Percentiles rank a stretch among this genome's conserved stretches.
These are phyloP conservation scores for Fistularia tabacaria DNA, from an alignment of 2,797 vertebrate genomes.

Conservation along the genomic window DNA sequence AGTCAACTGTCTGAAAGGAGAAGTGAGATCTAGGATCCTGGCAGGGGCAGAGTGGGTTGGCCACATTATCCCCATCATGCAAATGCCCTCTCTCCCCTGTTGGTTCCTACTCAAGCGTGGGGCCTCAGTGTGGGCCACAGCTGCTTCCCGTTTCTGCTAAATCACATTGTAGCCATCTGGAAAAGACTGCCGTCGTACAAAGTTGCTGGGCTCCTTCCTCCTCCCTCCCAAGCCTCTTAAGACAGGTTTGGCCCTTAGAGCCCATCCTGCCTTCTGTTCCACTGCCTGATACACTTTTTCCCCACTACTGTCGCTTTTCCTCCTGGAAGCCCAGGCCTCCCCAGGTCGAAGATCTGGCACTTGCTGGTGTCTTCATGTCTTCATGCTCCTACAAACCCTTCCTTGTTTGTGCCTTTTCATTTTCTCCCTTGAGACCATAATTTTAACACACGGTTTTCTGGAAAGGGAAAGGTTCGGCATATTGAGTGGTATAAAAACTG, in stretches of 20 bases:
- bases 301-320: constrained; percentile 22
- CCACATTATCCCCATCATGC: constrained; percentile 93
- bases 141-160: constrained; percentile 89
- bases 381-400: neutral
- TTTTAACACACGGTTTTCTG: constrained; percentile 17
- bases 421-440: constrained; percentile 2
- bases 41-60: constrained; percentile 81
- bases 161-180: constrained; percentile 85
- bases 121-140: constrained; percentile 80
- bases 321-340: constrained; percentile 32
- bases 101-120: constrained; percentile 85
- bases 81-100: constrained; percentile 83
- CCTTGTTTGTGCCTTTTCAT: constrained; percentile 5
- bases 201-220: constrained; percentile 73
- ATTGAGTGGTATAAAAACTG: no score
- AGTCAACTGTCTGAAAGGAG: constrained; percentile 61
- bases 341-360: constrained; percentile 30
- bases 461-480: no score
- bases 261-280: constrained; percentile 53
- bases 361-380: constrained; percentile 12
- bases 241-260: constrained; percentile 45
- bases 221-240: constrained; percentile 38
- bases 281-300: constrained; percentile 41
- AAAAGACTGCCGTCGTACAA: constrained; percentile 63
- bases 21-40: constrained; percentile 94